Conservation (phyloP, 1,140 invertebrate species). For the Dinoponera quadriceps region DNA sequence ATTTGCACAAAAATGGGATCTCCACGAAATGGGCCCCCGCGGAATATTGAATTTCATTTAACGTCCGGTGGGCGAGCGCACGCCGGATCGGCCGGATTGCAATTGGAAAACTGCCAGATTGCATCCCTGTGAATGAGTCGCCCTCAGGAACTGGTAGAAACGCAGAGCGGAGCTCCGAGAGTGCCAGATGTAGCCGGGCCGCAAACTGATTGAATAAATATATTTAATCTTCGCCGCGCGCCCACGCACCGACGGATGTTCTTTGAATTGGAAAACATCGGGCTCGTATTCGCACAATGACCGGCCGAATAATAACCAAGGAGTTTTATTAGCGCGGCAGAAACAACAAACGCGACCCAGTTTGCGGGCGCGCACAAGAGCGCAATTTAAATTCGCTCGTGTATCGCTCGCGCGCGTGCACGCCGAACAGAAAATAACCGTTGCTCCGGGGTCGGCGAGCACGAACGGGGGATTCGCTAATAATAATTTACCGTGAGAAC, state of each 20-base stretch:
- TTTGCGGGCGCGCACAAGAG: neutral
- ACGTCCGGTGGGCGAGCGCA: too few relatives aligned
- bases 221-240: conserved; percentile 40
- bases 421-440: conserved; percentile 10
- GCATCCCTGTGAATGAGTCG: conserved; percentile 58
- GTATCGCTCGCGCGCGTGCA: neutral
- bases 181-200: conserved; percentile 53
- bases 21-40: conserved; percentile 24
- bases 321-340: conserved; percentile 14
- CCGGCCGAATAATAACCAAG: conserved; percentile 25
- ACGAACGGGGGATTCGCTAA: neutral
- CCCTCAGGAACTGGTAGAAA: conserved; percentile 65
- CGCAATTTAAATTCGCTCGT: conserved; percentile 24
- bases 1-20: conserved; percentile 30
- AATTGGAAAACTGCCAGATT: conserved; percentile 73
- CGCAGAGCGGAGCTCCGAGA: conserved; percentile 39
- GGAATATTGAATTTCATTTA: conserved; percentile 68
- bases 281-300: neutral
- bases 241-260: conserved; percentile 12
- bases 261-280: conserved; percentile 2
- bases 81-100: conserved; percentile 60
- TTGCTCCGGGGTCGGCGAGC: neutral
- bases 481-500: conserved; percentile 1
- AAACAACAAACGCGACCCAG: neutral
- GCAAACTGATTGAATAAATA: conserved; percentile 69